Conservation (phyloP, 2,113 vertebrate species). For the Cervus canadensis region DNA sequence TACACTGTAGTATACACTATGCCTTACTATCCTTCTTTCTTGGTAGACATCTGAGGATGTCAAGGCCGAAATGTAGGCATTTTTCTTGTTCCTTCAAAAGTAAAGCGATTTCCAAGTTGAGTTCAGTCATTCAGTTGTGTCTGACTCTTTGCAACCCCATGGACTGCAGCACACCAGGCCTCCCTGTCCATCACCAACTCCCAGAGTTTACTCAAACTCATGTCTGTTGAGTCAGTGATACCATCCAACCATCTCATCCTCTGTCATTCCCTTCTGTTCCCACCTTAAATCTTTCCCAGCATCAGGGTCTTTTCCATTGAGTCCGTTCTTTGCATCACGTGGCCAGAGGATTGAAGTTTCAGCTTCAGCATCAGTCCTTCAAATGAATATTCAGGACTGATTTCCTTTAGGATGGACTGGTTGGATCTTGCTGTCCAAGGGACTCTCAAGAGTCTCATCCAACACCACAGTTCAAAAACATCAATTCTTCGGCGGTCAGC, state of each 20-base stretch:
- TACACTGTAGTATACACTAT: neutral
- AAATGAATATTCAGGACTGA: neutral
- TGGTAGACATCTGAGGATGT: neutral
- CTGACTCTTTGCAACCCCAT: neutral
- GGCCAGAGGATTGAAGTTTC: neutral
- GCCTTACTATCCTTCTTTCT: neutral
- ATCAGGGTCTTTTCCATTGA: neutral
- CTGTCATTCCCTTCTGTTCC: neutral
- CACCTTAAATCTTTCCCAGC: neutral
- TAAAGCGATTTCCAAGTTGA: neutral
- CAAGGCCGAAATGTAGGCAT: neutral
- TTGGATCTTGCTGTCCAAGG: neutral
- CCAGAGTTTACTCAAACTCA: neutral
- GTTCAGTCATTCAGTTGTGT: neutral
- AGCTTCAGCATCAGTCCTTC: neutral
- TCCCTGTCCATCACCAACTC: neutral
- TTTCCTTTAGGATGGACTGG: neutral
- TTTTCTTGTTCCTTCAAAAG: conserved; percentile 13
- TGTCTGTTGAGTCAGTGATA: neutral
- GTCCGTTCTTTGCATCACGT: no score
- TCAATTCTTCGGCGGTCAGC: neutral
- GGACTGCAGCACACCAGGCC: neutral
- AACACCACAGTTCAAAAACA: neutral
- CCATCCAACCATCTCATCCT: neutral
- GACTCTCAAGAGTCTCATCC: neutral